phyloP scores from a whole-genome alignment of 2,113 vertebrate species.

The Sitta europaea region DNA sequence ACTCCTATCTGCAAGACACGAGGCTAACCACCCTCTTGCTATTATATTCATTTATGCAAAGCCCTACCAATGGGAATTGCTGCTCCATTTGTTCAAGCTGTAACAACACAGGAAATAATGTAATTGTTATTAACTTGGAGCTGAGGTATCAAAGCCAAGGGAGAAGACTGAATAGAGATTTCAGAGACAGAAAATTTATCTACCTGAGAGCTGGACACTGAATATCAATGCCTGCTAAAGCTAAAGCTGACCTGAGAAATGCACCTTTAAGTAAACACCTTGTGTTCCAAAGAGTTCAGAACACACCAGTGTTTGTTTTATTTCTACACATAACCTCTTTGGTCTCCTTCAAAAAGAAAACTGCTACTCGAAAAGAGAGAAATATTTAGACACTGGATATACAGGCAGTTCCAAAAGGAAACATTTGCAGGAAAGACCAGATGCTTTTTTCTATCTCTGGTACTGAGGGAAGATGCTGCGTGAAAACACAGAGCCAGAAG shows the following conservation, averaged over 20 bases:
- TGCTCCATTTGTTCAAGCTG: neutral
- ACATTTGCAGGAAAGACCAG: conserved; percentile 35
- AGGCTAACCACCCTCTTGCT: neutral
- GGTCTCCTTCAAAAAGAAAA: conserved; percentile 39
- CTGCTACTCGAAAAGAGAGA: conserved; percentile 43
- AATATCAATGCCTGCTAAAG: neutral
- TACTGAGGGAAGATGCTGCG: neutral
- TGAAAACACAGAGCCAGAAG: neutral
- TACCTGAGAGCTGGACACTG: neutral
- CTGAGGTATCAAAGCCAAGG: neutral
- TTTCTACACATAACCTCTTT: conserved; percentile 42
- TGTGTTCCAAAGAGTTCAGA: neutral
- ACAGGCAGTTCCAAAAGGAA: conserved; percentile 51
- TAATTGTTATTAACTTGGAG: neutral
- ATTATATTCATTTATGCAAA: neutral
- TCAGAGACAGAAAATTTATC: neutral
- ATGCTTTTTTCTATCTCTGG: neutral
- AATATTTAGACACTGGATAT: conserved; percentile 60
- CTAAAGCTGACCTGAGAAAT: neutral
- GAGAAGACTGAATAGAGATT: neutral
- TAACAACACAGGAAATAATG: neutral
- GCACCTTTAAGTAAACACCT: neutral
- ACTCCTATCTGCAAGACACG: neutral
- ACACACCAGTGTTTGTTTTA: conserved; percentile 45
- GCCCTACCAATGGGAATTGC: neutral